Percentiles rank a stretch among this genome's conserved stretches.
phyloP scores from a whole-genome alignment of 2,113 vertebrate genomes.

The Microcebus jonahi region DNA sequence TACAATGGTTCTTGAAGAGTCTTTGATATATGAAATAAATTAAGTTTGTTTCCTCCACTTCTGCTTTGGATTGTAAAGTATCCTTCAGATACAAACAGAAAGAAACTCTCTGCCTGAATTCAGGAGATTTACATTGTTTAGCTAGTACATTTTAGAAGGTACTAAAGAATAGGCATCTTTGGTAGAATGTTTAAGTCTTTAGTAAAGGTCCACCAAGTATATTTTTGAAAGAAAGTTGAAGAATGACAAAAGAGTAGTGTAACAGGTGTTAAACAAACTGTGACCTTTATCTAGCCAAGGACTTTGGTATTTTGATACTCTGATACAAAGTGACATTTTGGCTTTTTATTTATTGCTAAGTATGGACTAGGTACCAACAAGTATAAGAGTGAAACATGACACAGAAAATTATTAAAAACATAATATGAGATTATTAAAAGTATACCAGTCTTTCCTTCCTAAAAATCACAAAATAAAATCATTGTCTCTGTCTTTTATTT shows the following conservation, averaged over 20 bases:
- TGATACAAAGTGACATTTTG: not conserved
- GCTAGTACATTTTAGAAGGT: slow-evolving; percentile 51
- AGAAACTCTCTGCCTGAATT: not conserved
- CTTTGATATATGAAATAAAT: slow-evolving; percentile 29
- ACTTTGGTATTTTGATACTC: slow-evolving; percentile 58
- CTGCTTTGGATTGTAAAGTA: not conserved
- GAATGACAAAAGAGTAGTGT: not conserved
- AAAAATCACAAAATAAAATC: not conserved
- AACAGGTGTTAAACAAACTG: slow-evolving; percentile 66
- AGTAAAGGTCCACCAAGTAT: not conserved
- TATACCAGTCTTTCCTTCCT: not conserved
- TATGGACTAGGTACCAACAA: slow-evolving; percentile 54
- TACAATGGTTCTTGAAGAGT: not conserved
- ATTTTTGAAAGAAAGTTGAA: not conserved
- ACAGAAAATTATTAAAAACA: not conserved
- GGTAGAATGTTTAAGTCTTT: not conserved
- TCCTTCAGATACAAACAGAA: not conserved
- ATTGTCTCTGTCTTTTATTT: not conserved
- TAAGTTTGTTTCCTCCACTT: not conserved
- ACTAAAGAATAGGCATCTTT: slow-evolving; percentile 17
- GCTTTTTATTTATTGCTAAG: slow-evolving; percentile 58
- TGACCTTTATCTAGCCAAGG: slow-evolving; percentile 59
- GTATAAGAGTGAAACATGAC: slow-evolving; percentile 62
- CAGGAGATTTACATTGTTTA: not conserved
- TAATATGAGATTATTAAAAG: slow-evolving; percentile 5